Evolutionary conservation across 1,140 invertebrate genomes (phyloP).

Genomic region (Bombus sylvicola): DNA sequence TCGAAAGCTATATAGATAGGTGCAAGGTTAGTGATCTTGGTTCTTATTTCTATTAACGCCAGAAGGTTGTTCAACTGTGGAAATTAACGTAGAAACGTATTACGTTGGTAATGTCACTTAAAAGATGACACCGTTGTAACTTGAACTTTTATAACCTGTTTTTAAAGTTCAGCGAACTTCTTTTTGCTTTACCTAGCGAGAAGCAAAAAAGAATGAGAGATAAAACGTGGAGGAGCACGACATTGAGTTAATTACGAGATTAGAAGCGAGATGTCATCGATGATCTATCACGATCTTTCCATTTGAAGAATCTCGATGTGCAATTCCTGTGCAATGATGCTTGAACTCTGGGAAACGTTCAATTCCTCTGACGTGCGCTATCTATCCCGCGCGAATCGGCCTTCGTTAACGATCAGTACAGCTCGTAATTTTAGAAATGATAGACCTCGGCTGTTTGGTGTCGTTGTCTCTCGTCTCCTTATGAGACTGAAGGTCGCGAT

Average conservation of each 20-base stretch:
- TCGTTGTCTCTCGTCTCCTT: conserved; percentile 45
- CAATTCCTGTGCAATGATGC: conserved; percentile 32
- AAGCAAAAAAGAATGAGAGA: neutral
- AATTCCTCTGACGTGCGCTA: neutral
- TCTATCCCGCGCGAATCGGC: conserved; percentile 18
- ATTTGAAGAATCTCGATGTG: conserved; percentile 7
- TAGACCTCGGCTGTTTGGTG: conserved; percentile 17
- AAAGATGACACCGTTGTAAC: neutral
- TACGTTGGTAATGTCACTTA: neutral
- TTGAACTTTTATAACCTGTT: neutral
- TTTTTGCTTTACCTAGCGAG: neutral
- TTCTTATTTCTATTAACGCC: too few species aligned
- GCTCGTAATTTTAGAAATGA: conserved; percentile 66
- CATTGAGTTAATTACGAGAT: neutral
- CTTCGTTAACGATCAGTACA: conserved; percentile 57
- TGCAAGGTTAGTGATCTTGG: neutral
- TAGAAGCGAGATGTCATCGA: neutral
- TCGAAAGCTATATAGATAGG: neutral
- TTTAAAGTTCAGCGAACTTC: neutral
- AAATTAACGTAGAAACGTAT: too few species aligned
- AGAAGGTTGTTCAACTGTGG: neutral
- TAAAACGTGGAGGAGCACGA: neutral
- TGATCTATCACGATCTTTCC: neutral
- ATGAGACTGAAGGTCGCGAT: conserved; percentile 58
- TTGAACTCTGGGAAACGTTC: conserved; percentile 3